A percentile compares a stretch with the other conserved stretches of the same genome.
These are phyloP conservation scores for Netelia melanura DNA, from an alignment of 2,888 invertebrate genomes.

Conservation along the genomic window DNA sequence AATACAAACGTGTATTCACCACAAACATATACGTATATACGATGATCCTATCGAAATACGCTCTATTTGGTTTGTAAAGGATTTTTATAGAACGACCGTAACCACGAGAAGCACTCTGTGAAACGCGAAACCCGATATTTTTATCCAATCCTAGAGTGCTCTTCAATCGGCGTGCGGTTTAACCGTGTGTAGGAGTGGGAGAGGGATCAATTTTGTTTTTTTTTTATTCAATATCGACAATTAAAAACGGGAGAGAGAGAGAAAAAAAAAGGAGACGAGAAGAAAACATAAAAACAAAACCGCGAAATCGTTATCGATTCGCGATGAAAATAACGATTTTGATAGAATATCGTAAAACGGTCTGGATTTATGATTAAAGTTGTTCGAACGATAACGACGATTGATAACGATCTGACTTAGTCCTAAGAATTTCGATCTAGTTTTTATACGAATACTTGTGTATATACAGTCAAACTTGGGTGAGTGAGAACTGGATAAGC, in stretches of 20 bases:
- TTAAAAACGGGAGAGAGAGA: not conserved
- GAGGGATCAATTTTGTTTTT: not conserved
- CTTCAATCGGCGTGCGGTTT: slow-evolving; percentile 47
- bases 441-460: too few relatives aligned
- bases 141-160: slow-evolving; percentile 18
- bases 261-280: not conserved
- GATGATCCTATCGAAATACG: slow-evolving; percentile 19
- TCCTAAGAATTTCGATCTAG: too few relatives aligned
- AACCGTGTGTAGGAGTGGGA: not conserved
- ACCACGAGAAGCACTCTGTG: slow-evolving; percentile 41
- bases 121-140: slow-evolving; percentile 43
- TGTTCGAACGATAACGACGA: too few relatives aligned
- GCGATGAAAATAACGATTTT: too few relatives aligned
- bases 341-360: too few relatives aligned
- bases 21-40: not conserved
- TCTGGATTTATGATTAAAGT: too few relatives aligned
- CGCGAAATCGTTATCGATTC: too few relatives aligned
- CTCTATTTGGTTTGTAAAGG: slow-evolving; percentile 17
- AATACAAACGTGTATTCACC: not conserved
- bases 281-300: too few relatives aligned
- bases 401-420: too few relatives aligned
- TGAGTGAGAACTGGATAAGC: too few relatives aligned
- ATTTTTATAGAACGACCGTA: slow-evolving; percentile 1
- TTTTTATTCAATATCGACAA: slow-evolving; percentile 20
- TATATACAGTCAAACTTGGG: too few relatives aligned